Evolutionary conservation across 1,140 invertebrate species (phyloP).

Genomic region (Cyphomyrmex costatus): DNA sequence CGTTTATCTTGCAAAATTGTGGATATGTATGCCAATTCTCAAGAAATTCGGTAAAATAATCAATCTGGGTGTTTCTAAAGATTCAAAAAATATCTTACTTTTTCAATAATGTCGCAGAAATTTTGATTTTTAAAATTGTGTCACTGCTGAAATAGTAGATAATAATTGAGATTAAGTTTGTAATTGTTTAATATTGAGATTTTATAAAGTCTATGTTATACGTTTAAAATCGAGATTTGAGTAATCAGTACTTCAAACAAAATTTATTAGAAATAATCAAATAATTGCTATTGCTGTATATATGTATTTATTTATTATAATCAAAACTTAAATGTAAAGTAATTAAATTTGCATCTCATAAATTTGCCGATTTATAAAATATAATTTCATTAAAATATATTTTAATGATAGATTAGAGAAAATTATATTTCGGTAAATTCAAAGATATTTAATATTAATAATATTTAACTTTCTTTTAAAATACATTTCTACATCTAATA

Average conservation of each 20-base stretch:
- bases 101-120: background rate
- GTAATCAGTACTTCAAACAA: no score
- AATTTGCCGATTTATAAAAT: background rate
- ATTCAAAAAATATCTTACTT: background rate
- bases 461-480: background rate
- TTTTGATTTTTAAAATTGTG: background rate
- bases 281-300: background rate
- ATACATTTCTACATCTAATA: background rate
- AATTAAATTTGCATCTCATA: background rate
- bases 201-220: background rate
- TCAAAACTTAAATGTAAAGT: background rate
- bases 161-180: background rate
- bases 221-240: no score
- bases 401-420: background rate
- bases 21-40: background rate
- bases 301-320: background rate
- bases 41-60: background rate
- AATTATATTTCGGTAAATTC: background rate
- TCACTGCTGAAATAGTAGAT: background rate
- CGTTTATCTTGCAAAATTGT: constrained; percentile 15
- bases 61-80: background rate
- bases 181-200: background rate
- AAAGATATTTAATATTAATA: background rate
- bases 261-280: background rate
- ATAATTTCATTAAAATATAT: no score